phyloP scores from a whole-genome alignment of 2,797 vertebrate species.

The Artibeus lituratus region DNA sequence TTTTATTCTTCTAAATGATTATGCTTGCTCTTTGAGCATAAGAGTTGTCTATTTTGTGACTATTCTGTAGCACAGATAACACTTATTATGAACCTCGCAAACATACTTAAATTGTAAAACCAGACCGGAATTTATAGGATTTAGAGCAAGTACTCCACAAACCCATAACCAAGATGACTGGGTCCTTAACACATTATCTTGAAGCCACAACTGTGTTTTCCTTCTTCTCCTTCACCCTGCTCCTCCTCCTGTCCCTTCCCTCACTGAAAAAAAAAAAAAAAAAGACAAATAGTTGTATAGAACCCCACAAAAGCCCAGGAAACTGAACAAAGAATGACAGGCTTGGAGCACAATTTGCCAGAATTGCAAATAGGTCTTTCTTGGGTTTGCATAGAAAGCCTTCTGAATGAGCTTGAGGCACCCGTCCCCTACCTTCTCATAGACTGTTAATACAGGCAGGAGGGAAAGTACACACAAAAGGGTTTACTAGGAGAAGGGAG shows the following conservation, averaged over 20 bases:
- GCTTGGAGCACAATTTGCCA: not conserved
- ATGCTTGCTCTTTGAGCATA: not conserved
- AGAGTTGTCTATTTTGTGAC: not conserved
- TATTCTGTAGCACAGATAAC: not conserved
- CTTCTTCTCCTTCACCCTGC: not conserved
- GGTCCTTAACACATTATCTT: not conserved
- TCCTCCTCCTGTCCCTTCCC: not conserved
- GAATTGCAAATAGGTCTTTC: not conserved
- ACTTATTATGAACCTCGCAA: not conserved
- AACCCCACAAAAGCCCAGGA: constrained; percentile 5
- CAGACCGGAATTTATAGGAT: not conserved
- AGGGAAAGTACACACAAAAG: not conserved
- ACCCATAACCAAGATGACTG: not conserved
- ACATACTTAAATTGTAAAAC: not conserved
- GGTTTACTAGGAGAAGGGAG: not conserved
- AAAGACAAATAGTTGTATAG: not conserved
- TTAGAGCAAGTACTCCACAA: not conserved
- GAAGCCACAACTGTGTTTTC: not conserved
- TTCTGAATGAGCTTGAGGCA: not conserved
- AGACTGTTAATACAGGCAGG: not conserved
- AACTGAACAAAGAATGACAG: not conserved
- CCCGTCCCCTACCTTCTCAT: not conserved
- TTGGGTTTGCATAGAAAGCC: not conserved
- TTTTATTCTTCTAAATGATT: not conserved
- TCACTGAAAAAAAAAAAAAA: not conserved